Evolutionary conservation across 2,797 vertebrate genomes (phyloP), one percentile per base, ranked within the genome.

Genomic region (Chlorospingus semifuscus): DNA sequence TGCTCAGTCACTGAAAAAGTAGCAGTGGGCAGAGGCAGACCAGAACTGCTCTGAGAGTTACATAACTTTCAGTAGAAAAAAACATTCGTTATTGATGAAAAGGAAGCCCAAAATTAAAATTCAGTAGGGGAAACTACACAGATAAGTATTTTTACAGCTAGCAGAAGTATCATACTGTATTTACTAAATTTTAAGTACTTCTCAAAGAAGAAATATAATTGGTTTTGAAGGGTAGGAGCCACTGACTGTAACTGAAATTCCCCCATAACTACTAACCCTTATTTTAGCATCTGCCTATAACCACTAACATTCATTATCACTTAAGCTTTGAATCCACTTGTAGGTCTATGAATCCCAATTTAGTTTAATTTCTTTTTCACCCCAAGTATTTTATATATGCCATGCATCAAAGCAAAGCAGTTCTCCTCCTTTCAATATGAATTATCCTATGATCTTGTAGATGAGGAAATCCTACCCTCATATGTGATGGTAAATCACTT

Each of bases 31-130:
- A 94, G 63, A 95, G 91, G 78, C 95, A 96, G 91, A 94, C 81
- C 91, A 96, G 86, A 87, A 90, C 89, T 96, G 87, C 92, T 95
- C 95, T 91, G 56, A 96, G 71, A 84, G 83, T 96, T 93, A 96
- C 13, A 20, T 70, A 95, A 92, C 87, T 96, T 96, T 79, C 41
- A 95, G 94, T 20, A 93, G 75, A 96, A 93, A 74, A 93, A 93
- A 95, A 89, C 16, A 95, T 60, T 52, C 24, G 83, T 93, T 95
- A 96, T 87, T 94, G 59, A 57, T 24, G 32, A 77, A 94, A 26
- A 92, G 55, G 55, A 93, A 92, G 71, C 13, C 65, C 42, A 72
- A 71, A 82, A 63, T 39, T 82, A 89, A 78, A 88, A 91, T 34
- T 88, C 53, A 80, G 18, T 37, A 72, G 50, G 86, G 86, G 63